Percentiles rank a stretch among this genome's conserved stretches.
These are phyloP conservation scores for Fragum sueziense DNA, from an alignment of 2,888 invertebrate genomes.

Conservation along the genomic window DNA sequence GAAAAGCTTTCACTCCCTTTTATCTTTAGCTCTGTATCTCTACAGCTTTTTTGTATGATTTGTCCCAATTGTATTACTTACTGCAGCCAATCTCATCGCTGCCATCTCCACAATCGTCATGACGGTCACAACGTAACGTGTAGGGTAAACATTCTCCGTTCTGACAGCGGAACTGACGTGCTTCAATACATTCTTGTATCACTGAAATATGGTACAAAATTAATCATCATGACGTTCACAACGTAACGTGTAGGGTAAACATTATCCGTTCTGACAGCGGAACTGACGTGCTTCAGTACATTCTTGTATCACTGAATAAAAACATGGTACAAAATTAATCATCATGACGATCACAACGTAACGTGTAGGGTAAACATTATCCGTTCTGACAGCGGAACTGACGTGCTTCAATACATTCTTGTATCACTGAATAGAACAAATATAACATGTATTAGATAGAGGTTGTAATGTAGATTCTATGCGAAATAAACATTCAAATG, in stretches of 20 bases:
- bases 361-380: conserved; percentile 86
- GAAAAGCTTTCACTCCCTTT: no score
- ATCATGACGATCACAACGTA: conserved; percentile 86
- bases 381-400: conserved; percentile 82
- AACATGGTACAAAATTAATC: no score
- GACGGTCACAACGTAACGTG: conserved; percentile 87
- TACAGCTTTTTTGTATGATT: no score
- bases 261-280: conserved; percentile 84
- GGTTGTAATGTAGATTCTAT: no score
- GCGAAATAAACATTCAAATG: no score
- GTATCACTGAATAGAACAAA: conserved; percentile 45
- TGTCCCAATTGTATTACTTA: no score
- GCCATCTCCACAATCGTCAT: conserved; percentile 74
- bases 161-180: conserved; percentile 71
- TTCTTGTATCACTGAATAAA: conserved; percentile 41
- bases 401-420: conserved; percentile 42
- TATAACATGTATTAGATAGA: no score
- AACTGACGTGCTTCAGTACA: conserved; percentile 47
- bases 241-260: conserved; percentile 86
- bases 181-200: conserved; percentile 38
- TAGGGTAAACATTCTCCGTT: conserved; percentile 87
- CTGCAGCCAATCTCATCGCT: no score
- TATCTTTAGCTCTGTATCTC: no score
- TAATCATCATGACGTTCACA: conserved; percentile 86
- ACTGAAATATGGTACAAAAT: no score